Conservation (phyloP, 2,888 invertebrate species). For the Hartigia nigra region DNA sequence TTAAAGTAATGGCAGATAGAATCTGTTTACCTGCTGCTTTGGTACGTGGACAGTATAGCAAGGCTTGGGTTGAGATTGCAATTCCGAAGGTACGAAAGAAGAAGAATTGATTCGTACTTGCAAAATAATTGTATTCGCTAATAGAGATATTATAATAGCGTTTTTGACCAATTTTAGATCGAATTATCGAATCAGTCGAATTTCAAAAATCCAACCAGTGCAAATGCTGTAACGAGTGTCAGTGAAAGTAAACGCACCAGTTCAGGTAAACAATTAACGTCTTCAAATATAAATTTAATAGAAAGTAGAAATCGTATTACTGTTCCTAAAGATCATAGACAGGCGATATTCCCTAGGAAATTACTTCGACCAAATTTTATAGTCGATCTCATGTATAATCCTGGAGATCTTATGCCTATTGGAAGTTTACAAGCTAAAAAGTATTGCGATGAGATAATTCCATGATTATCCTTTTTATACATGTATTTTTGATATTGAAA, state of each 20-base stretch:
- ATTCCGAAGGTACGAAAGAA: conserved; percentile 64
- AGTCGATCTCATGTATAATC: conserved; percentile 70
- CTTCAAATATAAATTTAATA: not conserved
- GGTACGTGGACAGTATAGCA: conserved; percentile 69
- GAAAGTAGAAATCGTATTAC: not conserved
- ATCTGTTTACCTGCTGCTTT: conserved; percentile 73
- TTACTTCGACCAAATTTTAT: conserved; percentile 72
- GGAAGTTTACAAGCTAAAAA: conserved; percentile 62
- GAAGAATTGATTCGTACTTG: not conserved
- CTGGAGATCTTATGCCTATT: conserved; percentile 66
- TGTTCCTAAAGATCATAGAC: conserved; percentile 6
- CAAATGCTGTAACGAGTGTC: not conserved
- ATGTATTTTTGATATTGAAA: not conserved
- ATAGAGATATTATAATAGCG: not conserved
- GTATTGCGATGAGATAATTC: conserved; percentile 49
- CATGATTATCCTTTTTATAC: not conserved
- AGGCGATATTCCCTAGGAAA: conserved; percentile 65
- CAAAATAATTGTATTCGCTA: not conserved
- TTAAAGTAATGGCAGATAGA: conserved; percentile 75
- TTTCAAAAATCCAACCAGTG: not conserved
- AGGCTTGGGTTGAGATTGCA: conserved; percentile 75
- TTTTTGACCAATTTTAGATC: not conserved
- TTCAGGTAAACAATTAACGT: not conserved
- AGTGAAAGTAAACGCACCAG: not conserved
- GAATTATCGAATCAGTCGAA: not conserved